Conservation (phyloP, 2,888 invertebrate species). For the Aporophyla nigra region DNA sequence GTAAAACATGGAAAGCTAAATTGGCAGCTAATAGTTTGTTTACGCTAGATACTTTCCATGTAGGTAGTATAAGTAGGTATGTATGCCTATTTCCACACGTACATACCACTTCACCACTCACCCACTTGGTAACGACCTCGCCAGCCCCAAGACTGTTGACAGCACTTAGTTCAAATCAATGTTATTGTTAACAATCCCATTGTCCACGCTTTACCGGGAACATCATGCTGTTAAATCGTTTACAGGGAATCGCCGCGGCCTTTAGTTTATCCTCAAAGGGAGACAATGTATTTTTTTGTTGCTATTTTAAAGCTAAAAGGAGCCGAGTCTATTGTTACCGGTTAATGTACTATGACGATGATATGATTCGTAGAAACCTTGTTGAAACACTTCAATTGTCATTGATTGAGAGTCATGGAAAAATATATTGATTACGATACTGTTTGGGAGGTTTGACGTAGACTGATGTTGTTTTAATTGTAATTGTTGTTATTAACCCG, state of each 20-base stretch:
- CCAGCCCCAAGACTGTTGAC: constrained; percentile 40
- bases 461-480: background rate
- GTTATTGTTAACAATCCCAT: constrained; percentile 80
- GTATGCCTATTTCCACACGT: constrained; percentile 4
- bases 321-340: constrained; percentile 77
- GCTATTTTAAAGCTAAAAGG: constrained; percentile 75
- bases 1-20: constrained; percentile 11
- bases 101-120: constrained; percentile 19
- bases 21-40: background rate
- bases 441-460: constrained; percentile 19
- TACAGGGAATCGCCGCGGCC: constrained; percentile 80
- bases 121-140: constrained; percentile 33
- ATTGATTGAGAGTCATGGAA: constrained; percentile 59
- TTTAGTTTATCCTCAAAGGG: constrained; percentile 82
- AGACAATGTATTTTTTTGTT: constrained; percentile 80
- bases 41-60: constrained; percentile 10
- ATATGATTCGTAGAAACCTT: constrained; percentile 63
- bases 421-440: constrained; percentile 33
- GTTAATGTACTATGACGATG: constrained; percentile 73
- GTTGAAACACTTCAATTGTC: constrained; percentile 64
- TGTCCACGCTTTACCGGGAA: constrained; percentile 82
- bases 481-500: background rate
- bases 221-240: constrained; percentile 76
- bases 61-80: too few relatives aligned
- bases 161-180: constrained; percentile 66